Evolutionary conservation across 64 coral and sea anemone genomes (phyloP).

Genomic region (Porites australiensis): DNA sequence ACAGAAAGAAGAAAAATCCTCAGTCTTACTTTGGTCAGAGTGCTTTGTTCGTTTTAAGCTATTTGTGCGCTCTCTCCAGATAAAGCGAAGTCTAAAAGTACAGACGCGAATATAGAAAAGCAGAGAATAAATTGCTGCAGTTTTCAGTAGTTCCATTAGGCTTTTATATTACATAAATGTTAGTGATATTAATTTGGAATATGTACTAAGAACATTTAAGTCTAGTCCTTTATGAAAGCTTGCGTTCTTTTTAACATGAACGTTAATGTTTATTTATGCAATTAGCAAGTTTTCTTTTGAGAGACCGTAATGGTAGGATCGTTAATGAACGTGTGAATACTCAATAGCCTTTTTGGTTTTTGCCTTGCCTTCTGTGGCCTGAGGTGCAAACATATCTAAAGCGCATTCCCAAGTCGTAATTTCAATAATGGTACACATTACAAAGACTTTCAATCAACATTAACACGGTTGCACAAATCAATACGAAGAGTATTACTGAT

Average conservation of each 20-base stretch:
- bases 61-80: neutral
- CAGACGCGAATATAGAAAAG: neutral
- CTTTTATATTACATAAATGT: slow-evolving; percentile 10
- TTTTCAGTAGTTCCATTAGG: slow-evolving; percentile 10
- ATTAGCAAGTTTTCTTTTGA: slow-evolving; percentile 50
- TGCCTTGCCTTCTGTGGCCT: neutral
- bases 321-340: slow-evolving; percentile 39
- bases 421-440: neutral
- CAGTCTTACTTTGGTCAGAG: neutral
- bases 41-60: neutral
- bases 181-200: neutral
- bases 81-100: neutral
- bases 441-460: neutral
- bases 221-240: neutral
- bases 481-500: neutral
- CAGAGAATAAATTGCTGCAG: slow-evolving; percentile 2
- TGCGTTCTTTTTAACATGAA: neutral
- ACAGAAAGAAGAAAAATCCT: neutral
- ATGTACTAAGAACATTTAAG: slow-evolving; percentile 8
- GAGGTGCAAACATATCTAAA: slow-evolving; percentile 29
- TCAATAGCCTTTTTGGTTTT: slow-evolving; percentile 21
- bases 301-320: slow-evolving; percentile 18
- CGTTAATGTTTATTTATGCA: slow-evolving; percentile 21
- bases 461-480: neutral
- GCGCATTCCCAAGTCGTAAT: slow-evolving; percentile 14